Percentiles rank a stretch among this genome's conserved stretches.
Conservation (phyloP, 2,888 invertebrate species). For the Micropterix aruncella region DNA sequence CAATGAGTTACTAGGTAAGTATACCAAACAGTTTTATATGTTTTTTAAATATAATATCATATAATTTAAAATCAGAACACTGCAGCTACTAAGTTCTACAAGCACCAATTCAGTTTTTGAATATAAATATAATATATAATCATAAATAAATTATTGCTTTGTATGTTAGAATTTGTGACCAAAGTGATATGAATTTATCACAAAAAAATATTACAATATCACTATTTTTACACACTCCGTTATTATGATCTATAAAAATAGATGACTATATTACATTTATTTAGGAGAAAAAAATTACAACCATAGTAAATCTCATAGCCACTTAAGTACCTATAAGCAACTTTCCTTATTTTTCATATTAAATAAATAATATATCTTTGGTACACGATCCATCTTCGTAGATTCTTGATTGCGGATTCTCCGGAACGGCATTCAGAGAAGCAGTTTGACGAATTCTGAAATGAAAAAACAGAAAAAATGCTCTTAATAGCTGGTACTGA, state of each 20-base stretch:
- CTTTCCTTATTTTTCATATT: slow-evolving; percentile 2
- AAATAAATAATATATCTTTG: slow-evolving; percentile 1
- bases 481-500: too few relatives aligned
- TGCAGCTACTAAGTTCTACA: too few relatives aligned
- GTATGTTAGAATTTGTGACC: too few relatives aligned
- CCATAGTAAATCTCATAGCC: background rate
- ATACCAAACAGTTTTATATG: too few relatives aligned
- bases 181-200: slow-evolving; percentile 2
- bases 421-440: slow-evolving; percentile 27
- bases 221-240: too few relatives aligned
- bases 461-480: slow-evolving; percentile 17
- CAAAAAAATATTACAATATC: too few relatives aligned
- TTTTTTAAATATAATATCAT: too few relatives aligned
- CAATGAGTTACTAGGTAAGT: too few relatives aligned
- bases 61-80: too few relatives aligned
- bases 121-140: too few relatives aligned
- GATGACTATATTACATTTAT: background rate
- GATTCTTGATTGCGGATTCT: background rate
- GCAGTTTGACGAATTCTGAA: slow-evolving; percentile 45
- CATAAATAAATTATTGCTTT: too few relatives aligned
- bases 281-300: slow-evolving; percentile 1
- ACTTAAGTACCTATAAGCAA: slow-evolving; percentile 2
- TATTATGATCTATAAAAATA: slow-evolving; percentile 1
- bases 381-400: background rate
- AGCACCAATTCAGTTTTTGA: too few relatives aligned